These are phyloP conservation scores for Coilia nasus DNA, from an alignment of 2,797 vertebrate genomes.

Conservation along the genomic window DNA sequence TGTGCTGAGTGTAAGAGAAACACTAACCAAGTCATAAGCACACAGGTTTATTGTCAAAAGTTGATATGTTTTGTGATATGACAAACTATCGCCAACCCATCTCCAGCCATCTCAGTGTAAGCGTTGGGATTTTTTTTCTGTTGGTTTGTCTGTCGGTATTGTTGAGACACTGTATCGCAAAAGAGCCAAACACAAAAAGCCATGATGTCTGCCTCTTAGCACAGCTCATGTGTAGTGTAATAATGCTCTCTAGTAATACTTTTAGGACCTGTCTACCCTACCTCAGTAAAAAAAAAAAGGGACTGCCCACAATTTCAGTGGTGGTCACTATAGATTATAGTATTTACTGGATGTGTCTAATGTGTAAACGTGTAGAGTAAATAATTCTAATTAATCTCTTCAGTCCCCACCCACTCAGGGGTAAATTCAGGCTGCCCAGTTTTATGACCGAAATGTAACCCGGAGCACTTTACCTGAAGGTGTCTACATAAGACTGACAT, in stretches of 20 bases:
- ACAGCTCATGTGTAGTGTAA: neutral
- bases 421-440: neutral
- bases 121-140: neutral
- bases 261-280: neutral
- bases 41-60: neutral
- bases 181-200: neutral
- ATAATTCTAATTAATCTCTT: neutral
- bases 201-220: neutral
- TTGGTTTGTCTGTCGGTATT: neutral
- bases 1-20: neutral
- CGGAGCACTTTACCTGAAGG: no score
- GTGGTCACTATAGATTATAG: neutral
- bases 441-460: neutral
- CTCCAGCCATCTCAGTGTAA: neutral
- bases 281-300: conserved; percentile 1
- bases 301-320: neutral
- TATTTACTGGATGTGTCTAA: neutral
- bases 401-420: neutral
- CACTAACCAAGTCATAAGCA: neutral
- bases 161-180: neutral
- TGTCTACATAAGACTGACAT: no score
- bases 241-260: neutral
- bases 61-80: neutral
- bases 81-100: neutral
- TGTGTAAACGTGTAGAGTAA: neutral